Evolutionary conservation across 2,113 vertebrate species (phyloP), one percentile per base, ranked within the genome.

Genomic region (Chaetorhynchus papuensis): DNA sequence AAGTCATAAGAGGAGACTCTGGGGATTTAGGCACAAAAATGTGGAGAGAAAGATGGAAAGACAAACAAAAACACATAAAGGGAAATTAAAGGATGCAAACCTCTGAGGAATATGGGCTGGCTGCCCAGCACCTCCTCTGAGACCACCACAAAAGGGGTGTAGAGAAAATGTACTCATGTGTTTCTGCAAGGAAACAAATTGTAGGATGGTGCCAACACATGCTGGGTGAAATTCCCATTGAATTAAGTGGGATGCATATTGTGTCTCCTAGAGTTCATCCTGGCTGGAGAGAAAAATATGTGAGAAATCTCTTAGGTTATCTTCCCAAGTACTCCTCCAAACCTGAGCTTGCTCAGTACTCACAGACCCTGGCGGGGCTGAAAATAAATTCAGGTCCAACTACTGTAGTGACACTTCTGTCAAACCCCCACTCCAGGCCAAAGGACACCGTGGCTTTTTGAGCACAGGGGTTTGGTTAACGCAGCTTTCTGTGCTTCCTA

Each of bases 41-140:
- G 87, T 44, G 41, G 77, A 89, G 52, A 81, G 60, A 89, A 84
- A 71, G 61, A 95, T 82, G 91, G 91, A 94, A 95, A 96, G 69
- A 94, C 74, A 95, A 95, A 96, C 83, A 95, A 78, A 86, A 95
- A 75, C 0, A 3, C 14, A 3, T 57, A 87, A 94, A 53, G 49
- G 69, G 44, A 94, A 77, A 92, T 94, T 78, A 94, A 92, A 96
- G 69, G 77, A 89, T 94, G 65, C 33, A 63, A 53, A 37, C 44
- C 91, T 49, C 61, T n/a, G 49, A 89, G 80, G 72, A 78, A 79
- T 64, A 82, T 69, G 89, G 93, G 91, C 96, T 94, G 65, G 45
- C 89, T 95, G 93, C 95, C 91, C 89, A 95, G 95, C 57, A 49
- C 41, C 76, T 92, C 96, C 94, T 96, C 77, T 30, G 94, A 96